Base-by-base conservation (phyloP, 1,140 invertebrate species). In the Nephotettix cincticeps region DNA sequence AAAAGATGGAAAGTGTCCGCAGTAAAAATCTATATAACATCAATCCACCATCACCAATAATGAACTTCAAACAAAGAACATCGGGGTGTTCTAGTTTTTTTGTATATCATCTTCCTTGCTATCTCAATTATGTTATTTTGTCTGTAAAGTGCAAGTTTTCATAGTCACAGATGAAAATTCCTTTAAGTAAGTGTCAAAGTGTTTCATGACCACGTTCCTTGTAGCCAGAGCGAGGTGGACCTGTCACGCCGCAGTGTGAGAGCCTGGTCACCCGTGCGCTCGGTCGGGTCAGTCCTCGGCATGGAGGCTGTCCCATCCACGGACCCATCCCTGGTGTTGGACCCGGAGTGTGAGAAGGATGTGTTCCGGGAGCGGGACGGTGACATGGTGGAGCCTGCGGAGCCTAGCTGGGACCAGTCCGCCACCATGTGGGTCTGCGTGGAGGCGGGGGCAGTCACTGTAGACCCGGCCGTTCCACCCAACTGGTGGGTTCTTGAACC, bases 261-360 rank as follows among this genome's bases (percentile, higher is more conserved):
- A 76, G 90, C 91, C 23, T 93, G 91, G 91, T 92, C 90, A 78
- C 91, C 92, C 17, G 90, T 93, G 14, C 86, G 91, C 73, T 92
- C 91, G 73, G 90, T 92, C 14, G 91, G 92, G 3, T 93, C 91
- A 32, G 88, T 93, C 32, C 86, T 89, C 3, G 91, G 90, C 14
- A 89, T 88, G 76, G 91, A 93, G 82, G 91, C 89, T 28, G 90
- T 92, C 80, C 91, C 91, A 14, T 91, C 92, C 79, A 89, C 89
- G 69, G 91, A 93, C 79, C 71, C 72, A 6, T 90, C 89, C 67
- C 89, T 89, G 78, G 86, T 91, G 9, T 91, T 92, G 81, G 90
- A 92, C 81, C 85, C 89, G 23, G 90, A 87, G 73, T 83, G 83
- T 58, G 85, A 83, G 30, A 81, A 84, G 28, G 87, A 92, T 79